Percentiles rank a stretch among this genome's conserved stretches.
Conservation (phyloP, 2,888 invertebrate genomes). For the Megastigmus dorsalis region DNA sequence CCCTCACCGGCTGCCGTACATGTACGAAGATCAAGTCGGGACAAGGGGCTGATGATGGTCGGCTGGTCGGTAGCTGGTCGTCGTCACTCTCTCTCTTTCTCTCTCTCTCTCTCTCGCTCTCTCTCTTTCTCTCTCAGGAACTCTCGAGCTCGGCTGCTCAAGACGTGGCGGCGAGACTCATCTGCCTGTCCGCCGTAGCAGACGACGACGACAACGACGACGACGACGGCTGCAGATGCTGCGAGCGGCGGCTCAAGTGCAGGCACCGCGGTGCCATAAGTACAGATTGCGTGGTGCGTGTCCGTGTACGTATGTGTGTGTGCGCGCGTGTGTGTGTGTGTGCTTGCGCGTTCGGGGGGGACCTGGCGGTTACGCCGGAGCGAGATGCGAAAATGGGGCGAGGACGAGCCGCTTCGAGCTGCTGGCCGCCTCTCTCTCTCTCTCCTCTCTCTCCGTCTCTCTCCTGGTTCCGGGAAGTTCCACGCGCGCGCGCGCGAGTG, state of each 20-base stretch:
- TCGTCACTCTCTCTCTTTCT: no score
- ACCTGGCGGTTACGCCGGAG: no score
- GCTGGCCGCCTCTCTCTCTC: conserved; percentile 5
- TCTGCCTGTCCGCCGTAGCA: not conserved
- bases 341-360: not conserved
- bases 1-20: no score
- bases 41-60: no score
- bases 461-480: no score
- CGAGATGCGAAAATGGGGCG: conserved; percentile 48
- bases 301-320: not conserved
- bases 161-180: not conserved
- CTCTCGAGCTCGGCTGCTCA: not conserved
- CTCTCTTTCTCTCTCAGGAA: no score
- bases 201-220: not conserved
- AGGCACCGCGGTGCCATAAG: conserved; percentile 12
- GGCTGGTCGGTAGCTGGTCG: no score
- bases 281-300: not conserved
- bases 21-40: no score
- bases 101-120: no score
- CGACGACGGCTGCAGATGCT: not conserved
- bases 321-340: not conserved
- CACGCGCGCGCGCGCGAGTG: not conserved
- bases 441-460: not conserved
- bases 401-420: conserved; percentile 38
- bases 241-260: conserved; percentile 41